Conservation (phyloP, 1,140 invertebrate species). For the Dolichoris vasculosae region DNA sequence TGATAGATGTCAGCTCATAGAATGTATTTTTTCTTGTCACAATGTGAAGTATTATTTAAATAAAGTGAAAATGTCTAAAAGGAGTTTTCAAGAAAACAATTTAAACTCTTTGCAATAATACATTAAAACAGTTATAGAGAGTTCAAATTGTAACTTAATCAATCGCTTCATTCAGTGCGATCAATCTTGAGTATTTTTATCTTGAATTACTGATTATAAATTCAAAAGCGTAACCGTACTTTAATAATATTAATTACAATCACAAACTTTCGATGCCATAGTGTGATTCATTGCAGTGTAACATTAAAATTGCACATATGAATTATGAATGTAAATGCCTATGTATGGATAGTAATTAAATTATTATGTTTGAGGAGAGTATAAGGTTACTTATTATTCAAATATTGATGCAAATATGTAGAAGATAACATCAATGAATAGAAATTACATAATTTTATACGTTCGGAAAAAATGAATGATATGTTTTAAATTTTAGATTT, state of each 20-base stretch:
- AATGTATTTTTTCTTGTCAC: too few species aligned
- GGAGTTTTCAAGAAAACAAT: not conserved
- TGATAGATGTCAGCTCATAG: too few species aligned
- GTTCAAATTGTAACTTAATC: not conserved
- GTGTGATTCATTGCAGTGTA: not conserved
- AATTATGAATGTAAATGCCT: constrained; percentile 21
- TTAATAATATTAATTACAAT: not conserved
- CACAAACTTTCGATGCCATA: not conserved
- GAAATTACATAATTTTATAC: too few species aligned
- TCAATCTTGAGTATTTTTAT: not conserved
- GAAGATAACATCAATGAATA: too few species aligned
- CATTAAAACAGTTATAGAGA: not conserved
- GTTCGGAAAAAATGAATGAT: too few species aligned
- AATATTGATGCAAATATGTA: too few species aligned
- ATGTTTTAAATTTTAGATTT: too few species aligned
- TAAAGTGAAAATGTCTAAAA: too few species aligned
- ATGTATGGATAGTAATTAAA: not conserved
- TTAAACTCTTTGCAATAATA: not conserved
- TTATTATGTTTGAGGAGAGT: not conserved
- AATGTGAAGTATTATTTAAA: too few species aligned
- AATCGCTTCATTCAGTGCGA: not conserved
- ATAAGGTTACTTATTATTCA: too few species aligned
- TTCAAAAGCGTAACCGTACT: not conserved
- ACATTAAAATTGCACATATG: not conserved
- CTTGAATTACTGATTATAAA: not conserved